Percentiles rank a stretch among this genome's conserved stretches.
Evolutionary conservation across 2,888 invertebrate species (phyloP).

Genomic region (Tryphoninae sp.): DNA sequence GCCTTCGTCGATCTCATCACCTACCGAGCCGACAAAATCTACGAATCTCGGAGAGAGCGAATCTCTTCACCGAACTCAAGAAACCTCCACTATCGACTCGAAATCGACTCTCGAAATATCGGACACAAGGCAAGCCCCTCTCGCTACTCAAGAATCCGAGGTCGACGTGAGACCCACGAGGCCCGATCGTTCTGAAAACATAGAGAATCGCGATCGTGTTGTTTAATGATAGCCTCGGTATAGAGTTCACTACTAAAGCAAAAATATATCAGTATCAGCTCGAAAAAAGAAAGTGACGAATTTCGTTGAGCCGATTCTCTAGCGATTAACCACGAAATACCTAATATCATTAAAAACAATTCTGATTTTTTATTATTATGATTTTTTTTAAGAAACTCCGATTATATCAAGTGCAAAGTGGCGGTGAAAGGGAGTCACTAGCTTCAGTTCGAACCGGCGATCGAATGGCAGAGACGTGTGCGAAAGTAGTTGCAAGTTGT

Average conservation of each 20-base stretch:
- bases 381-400: slow-evolving; percentile 3
- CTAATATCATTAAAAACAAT: slow-evolving; percentile 61
- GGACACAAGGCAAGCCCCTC: slow-evolving; percentile 74
- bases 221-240: slow-evolving; percentile 73
- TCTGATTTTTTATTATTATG: slow-evolving; percentile 38
- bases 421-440: slow-evolving; percentile 3
- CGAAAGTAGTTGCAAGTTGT: slow-evolving; percentile 36
- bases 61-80: slow-evolving; percentile 72
- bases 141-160: slow-evolving; percentile 69
- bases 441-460: background rate
- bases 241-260: slow-evolving; percentile 59
- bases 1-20: slow-evolving; percentile 77
- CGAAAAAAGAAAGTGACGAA: background rate
- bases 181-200: slow-evolving; percentile 69
- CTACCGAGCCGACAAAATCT: slow-evolving; percentile 77
- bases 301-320: slow-evolving; percentile 5
- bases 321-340: slow-evolving; percentile 52
- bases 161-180: slow-evolving; percentile 71
- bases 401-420: slow-evolving; percentile 13
- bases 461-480: background rate
- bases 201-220: slow-evolving; percentile 69
- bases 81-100: slow-evolving; percentile 68
- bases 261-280: slow-evolving; percentile 39
- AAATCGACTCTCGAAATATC: slow-evolving; percentile 71
- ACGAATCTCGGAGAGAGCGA: slow-evolving; percentile 77